phyloP scores from a whole-genome alignment of 1,140 invertebrate species.

The Carcinoscorpius rotundicauda region DNA sequence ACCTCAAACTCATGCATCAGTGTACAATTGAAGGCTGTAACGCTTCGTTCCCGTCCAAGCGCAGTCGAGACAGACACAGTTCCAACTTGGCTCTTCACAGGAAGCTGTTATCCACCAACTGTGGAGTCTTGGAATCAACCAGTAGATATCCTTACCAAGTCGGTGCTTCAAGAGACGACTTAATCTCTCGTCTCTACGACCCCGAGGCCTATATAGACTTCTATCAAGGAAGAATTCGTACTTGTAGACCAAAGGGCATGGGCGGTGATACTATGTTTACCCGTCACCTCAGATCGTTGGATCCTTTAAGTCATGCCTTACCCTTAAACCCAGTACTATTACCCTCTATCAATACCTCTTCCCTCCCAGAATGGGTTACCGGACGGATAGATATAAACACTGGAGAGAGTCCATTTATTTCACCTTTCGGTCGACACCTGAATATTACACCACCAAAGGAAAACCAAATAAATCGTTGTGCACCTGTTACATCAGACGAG shows the following conservation, averaged over 20 bases:
- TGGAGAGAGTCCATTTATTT: no score
- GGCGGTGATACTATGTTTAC: constrained; percentile 19
- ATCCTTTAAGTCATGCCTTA: background rate
- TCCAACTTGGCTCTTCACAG: constrained; percentile 82
- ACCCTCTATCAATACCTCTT: background rate
- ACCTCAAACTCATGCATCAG: constrained; percentile 90
- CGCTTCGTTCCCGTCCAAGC: constrained; percentile 87
- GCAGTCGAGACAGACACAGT: constrained; percentile 82
- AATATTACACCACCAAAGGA: no score
- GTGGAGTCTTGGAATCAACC: constrained; percentile 29
- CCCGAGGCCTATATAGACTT: constrained; percentile 39
- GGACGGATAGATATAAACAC: no score
- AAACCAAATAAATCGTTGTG: no score
- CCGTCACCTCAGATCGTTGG: constrained; percentile 4
- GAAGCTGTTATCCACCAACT: constrained; percentile 64
- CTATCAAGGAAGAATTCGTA: constrained; percentile 35
- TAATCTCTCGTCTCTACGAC: constrained; percentile 67
- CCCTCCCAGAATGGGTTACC: no score
- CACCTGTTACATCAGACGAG: no score
- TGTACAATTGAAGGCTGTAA: constrained; percentile 94
- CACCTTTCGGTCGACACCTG: no score
- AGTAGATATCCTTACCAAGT: constrained; percentile 32
- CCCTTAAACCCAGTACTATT: constrained; percentile 18
- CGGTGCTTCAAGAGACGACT: constrained; percentile 51
- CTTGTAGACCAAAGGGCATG: constrained; percentile 28